phyloP scores from a whole-genome alignment of 2,797 vertebrate genomes.

The Todus mexicanus region DNA sequence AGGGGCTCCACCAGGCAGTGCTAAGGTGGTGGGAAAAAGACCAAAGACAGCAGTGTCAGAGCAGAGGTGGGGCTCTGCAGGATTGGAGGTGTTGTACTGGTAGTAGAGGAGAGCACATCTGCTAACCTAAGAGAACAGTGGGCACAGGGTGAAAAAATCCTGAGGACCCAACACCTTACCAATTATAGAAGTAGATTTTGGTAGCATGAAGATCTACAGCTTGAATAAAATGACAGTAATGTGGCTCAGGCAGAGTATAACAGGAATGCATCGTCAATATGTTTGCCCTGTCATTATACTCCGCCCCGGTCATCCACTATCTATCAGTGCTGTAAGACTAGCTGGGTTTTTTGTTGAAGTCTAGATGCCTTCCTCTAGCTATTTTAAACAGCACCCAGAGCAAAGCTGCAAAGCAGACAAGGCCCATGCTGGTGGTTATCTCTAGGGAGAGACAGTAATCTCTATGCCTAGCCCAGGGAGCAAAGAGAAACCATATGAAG shows the following conservation, averaged over 20 bases:
- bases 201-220: not conserved
- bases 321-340: not conserved
- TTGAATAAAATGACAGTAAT: not conserved
- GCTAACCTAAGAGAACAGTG: not conserved
- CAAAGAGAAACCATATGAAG: not conserved
- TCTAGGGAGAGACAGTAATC: not conserved
- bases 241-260: accelerated
- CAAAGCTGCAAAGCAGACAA: not conserved
- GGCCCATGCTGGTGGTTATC: not conserved
- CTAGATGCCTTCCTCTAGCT: not conserved
- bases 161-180: not conserved
- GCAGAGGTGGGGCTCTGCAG: not conserved
- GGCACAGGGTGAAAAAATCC: not conserved
- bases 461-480: not conserved
- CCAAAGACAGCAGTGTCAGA: not conserved
- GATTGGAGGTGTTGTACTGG: not conserved
- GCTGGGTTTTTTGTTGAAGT: not conserved
- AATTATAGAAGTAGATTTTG: not conserved
- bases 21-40: not conserved
- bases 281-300: not conserved
- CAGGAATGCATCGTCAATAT: not conserved
- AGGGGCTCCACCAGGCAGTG: not conserved
- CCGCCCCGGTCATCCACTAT: not conserved
- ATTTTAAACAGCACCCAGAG: not conserved
- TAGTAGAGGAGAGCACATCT: not conserved